Percentiles rank a stretch among this genome's conserved stretches.
These are phyloP conservation scores for Synergus japonicus DNA, from an alignment of 2,888 invertebrate genomes.

Conservation along the genomic window DNA sequence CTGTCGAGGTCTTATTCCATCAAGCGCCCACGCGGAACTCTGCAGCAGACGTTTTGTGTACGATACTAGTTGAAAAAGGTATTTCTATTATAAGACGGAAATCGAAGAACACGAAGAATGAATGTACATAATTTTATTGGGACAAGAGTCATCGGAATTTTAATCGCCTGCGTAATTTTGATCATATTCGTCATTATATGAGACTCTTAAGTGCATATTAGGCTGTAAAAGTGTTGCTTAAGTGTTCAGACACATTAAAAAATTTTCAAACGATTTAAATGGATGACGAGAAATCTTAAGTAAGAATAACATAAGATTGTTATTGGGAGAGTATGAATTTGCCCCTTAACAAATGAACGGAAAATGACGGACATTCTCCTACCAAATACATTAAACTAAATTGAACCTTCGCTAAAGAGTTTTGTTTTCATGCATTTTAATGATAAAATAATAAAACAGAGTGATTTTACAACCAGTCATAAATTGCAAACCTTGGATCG, in stretches of 20 bases:
- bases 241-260: too few species aligned
- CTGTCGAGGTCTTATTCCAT: neutral
- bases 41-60: neutral
- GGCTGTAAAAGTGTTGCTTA: too few species aligned
- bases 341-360: neutral
- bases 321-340: neutral
- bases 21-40: neutral
- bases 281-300: too few species aligned
- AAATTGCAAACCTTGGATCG: neutral
- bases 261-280: neutral
- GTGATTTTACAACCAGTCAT: neutral
- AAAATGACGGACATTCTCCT: neutral
- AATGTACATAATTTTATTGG: neutral
- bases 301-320: neutral
- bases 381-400: neutral
- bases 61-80: neutral
- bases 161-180: neutral
- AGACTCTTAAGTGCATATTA: neutral
- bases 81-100: neutral
- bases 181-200: neutral
- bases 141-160: neutral
- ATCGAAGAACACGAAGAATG: neutral
- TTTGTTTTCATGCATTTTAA: neutral
- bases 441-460: neutral
- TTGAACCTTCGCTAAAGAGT: neutral